Conservation (phyloP, 92 coral and sea anemone genomes). For the Porites divaricata region DNA sequence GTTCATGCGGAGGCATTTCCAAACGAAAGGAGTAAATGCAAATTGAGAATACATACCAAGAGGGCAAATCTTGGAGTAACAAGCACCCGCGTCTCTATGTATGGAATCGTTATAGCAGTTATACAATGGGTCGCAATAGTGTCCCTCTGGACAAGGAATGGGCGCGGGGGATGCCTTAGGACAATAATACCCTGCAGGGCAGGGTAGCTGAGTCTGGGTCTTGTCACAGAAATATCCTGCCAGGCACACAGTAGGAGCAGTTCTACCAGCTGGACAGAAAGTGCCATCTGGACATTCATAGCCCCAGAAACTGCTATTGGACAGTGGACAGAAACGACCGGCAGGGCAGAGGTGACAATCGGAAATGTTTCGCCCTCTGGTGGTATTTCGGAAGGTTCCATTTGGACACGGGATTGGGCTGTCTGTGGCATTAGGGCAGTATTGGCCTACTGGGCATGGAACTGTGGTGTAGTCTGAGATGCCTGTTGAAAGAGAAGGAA, state of each 20-base stretch:
- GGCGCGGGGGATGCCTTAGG: conserved; percentile 80
- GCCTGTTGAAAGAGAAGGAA: conserved; percentile 33
- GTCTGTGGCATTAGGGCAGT: conserved; percentile 82
- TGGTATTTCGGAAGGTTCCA: conserved; percentile 87
- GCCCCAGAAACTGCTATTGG: conserved; percentile 81
- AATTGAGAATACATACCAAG: conserved; percentile 60
- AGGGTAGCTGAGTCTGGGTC: conserved; percentile 80
- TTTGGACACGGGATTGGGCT: conserved; percentile 85
- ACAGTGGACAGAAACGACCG: conserved; percentile 79
- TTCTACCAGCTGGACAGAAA: conserved; percentile 89
- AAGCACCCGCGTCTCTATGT: conserved; percentile 80
- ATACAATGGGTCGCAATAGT: conserved; percentile 83
- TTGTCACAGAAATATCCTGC: conserved; percentile 89
- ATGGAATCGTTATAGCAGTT: conserved; percentile 65
- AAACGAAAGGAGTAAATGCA: not conserved
- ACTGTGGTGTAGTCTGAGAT: conserved; percentile 72
- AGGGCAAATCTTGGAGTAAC: conserved; percentile 83
- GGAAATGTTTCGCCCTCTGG: conserved; percentile 75
- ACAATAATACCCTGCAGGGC: conserved; percentile 91
- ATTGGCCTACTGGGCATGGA: conserved; percentile 94
- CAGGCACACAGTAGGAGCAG: conserved; percentile 74
- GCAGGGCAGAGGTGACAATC: conserved; percentile 95
- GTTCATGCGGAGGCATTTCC: too few relatives aligned
- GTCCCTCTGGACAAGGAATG: conserved; percentile 83
- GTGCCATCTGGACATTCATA: conserved; percentile 87